Percentiles rank a stretch among this genome's conserved stretches.
Evolutionary conservation across 2,797 vertebrate genomes (phyloP).

Genomic region (Denticeps clupeoides): DNA sequence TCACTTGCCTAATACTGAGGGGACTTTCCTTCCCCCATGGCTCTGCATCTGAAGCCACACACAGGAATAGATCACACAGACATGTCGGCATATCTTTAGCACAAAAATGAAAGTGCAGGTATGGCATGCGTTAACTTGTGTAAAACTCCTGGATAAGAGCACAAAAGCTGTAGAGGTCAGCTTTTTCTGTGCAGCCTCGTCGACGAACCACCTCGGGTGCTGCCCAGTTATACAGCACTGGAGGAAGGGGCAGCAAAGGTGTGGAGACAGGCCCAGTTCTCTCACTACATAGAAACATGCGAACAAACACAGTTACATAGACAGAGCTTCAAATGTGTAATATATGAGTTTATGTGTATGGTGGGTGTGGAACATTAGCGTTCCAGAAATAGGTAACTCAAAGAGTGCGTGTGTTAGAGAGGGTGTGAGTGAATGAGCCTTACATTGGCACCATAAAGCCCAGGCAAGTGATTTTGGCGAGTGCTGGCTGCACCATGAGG

Average conservation of each 20-base stretch:
- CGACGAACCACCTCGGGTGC: conserved; percentile 50
- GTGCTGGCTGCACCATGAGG: conserved; percentile 42
- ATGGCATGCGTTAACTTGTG: conserved; percentile 41
- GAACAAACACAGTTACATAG: neutral
- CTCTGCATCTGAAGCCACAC: conserved; percentile 37
- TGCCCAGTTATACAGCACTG: conserved; percentile 52
- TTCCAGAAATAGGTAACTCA: no score
- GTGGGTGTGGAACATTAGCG: no score
- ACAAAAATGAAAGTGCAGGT: no score
- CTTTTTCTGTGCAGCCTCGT: conserved; percentile 37
- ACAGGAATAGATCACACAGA: neutral
- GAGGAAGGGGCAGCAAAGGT: conserved; percentile 27
- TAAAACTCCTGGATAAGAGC: conserved; percentile 54
- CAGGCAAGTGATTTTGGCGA: conserved; percentile 54
- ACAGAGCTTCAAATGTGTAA: neutral
- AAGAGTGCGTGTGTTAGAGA: neutral
- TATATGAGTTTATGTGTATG: neutral
- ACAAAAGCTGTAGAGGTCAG: conserved; percentile 60
- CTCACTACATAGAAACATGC: conserved; percentile 3
- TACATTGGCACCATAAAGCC: conserved; percentile 51
- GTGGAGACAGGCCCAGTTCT: neutral
- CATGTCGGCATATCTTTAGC: no score
- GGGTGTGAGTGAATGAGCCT: neutral
- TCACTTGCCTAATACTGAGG: conserved; percentile 34
- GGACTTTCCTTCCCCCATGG: conserved; percentile 46